Evolutionary conservation across 2,113 vertebrate species (phyloP).

Genomic region (Nerophis lumbriciformis): DNA sequence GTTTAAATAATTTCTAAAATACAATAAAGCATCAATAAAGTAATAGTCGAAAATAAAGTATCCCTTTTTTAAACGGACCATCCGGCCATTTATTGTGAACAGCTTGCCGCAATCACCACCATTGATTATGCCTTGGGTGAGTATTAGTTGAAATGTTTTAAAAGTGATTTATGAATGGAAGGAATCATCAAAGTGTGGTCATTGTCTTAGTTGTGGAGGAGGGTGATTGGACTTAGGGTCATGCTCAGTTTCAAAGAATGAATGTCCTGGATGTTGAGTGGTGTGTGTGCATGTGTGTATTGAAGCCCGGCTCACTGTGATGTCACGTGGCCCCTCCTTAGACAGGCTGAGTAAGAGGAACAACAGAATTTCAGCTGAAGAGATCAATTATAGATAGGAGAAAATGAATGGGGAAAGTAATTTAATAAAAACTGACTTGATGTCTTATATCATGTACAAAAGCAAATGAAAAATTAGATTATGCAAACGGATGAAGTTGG

Average conservation of each 20-base stretch:
- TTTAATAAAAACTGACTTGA: conserved; percentile 82
- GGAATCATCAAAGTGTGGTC: neutral
- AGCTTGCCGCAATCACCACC: neutral
- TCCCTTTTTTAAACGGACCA: neutral
- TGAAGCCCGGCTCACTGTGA: conserved; percentile 55
- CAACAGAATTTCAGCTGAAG: conserved; percentile 78
- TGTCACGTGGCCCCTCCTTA: conserved; percentile 68
- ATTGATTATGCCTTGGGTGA: neutral
- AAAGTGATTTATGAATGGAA: neutral
- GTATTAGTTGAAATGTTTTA: neutral
- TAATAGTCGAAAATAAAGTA: too few species aligned
- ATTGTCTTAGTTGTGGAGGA: conserved; percentile 3
- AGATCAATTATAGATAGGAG: conserved; percentile 85
- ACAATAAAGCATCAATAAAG: too few species aligned
- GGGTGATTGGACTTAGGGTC: neutral
- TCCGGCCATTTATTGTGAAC: neutral
- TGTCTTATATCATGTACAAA: conserved; percentile 78
- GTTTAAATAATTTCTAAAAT: too few species aligned
- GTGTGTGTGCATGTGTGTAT: conserved; percentile 24
- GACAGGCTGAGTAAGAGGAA: conserved; percentile 72
- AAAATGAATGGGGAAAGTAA: conserved; percentile 79
- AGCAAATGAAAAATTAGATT: conserved; percentile 79
- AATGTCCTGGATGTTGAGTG: conserved; percentile 1
- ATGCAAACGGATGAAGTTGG: conserved; percentile 73
- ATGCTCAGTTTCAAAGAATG: neutral